Percentiles rank a stretch among this genome's conserved stretches.
Evolutionary conservation across 2,113 vertebrate species (phyloP).

Genomic region (Psilopsiagon aymara): DNA sequence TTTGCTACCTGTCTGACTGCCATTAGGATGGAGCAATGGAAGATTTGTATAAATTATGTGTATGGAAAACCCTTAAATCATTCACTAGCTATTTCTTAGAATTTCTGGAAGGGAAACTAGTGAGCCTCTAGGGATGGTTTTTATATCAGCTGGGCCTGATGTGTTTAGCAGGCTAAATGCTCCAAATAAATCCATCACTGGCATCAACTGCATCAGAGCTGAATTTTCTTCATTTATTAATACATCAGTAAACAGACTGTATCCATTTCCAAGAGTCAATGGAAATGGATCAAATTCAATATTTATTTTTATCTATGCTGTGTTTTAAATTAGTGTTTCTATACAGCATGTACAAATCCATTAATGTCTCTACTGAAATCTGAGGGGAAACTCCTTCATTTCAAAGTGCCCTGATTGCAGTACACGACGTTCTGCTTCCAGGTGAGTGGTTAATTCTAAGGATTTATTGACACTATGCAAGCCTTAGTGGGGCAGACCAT

Average conservation of each 20-base stretch:
- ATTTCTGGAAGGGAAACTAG: slow-evolving; percentile 13
- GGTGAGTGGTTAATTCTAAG: background rate
- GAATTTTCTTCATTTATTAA: background rate
- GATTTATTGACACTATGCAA: background rate
- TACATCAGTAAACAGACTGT: background rate
- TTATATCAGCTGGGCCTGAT: slow-evolving; percentile 26
- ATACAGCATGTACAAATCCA: fast-evolving
- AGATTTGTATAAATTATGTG: background rate
- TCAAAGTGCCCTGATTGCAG: background rate
- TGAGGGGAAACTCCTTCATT: background rate
- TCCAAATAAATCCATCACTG: slow-evolving; percentile 12
- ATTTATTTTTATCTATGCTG: background rate
- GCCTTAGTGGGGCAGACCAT: background rate
- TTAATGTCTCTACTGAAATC: background rate
- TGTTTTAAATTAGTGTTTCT: background rate
- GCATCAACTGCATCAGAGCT: background rate
- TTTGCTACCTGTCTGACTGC: slow-evolving; percentile 42
- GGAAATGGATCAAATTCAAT: background rate
- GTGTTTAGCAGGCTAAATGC: slow-evolving; percentile 39
- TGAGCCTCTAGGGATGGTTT: background rate
- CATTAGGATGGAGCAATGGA: slow-evolving; percentile 40
- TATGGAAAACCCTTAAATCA: slow-evolving; percentile 22
- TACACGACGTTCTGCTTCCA: background rate
- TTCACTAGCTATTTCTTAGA: background rate
- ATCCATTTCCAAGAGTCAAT: background rate